A percentile compares a stretch with the other conserved stretches of the same genome.
phyloP scores from a whole-genome alignment of 2,888 invertebrate species.

The Drepana falcataria region DNA sequence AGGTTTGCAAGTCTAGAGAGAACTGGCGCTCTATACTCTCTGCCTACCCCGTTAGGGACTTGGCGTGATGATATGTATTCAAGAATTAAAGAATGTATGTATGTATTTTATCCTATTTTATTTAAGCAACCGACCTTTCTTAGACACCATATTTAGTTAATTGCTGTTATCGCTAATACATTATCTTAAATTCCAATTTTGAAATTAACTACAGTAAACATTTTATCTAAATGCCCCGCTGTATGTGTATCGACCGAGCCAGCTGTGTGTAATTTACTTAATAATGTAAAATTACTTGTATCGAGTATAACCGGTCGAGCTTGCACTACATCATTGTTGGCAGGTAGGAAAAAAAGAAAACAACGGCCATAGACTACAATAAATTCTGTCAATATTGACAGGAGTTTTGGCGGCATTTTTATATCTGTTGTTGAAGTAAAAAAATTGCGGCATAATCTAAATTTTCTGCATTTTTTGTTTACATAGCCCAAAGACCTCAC shows the following conservation, averaged over 20 bases:
- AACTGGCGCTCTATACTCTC: no score
- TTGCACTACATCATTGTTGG: constrained; percentile 22
- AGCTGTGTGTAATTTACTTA: constrained; percentile 64
- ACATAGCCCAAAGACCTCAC: no score
- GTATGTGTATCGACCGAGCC: constrained; percentile 36
- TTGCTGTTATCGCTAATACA: not conserved
- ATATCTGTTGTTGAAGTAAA: not conserved
- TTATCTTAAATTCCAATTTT: constrained; percentile 48
- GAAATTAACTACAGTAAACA: constrained; percentile 68
- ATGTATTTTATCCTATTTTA: no score
- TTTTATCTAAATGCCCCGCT: constrained; percentile 54
- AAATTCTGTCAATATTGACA: not conserved
- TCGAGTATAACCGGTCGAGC: constrained; percentile 44
- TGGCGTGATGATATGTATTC: no score
- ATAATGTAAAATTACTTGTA: constrained; percentile 63
- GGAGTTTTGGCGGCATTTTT: not conserved
- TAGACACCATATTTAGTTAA: no score
- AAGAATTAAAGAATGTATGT: no score
- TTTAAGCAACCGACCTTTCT: no score
- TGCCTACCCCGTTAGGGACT: no score
- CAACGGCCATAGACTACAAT: not conserved
- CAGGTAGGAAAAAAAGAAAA: constrained; percentile 16
- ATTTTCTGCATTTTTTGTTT: no score
- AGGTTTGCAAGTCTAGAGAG: no score
- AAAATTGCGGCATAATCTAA: no score